A percentile compares a stretch with the other conserved stretches of the same genome.
These are phyloP conservation scores for Deilephila porcellus DNA, from an alignment of 2,888 invertebrate genomes.

Conservation along the genomic window DNA sequence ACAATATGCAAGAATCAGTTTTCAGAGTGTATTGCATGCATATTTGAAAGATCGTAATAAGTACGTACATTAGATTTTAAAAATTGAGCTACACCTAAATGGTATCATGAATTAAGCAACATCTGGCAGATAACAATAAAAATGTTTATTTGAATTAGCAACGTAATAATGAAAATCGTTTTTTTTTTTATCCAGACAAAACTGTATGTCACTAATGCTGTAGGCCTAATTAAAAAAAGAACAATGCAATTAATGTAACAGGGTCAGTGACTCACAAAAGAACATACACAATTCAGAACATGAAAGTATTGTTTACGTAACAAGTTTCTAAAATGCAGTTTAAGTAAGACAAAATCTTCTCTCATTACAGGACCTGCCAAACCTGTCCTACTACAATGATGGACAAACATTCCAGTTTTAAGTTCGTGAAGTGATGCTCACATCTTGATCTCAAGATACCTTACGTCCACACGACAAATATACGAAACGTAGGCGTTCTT, in stretches of 20 bases:
- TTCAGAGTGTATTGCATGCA: no score
- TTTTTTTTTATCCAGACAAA: no score
- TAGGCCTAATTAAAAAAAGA: no score
- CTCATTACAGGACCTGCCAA: slow-evolving; percentile 62
- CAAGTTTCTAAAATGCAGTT: neutral
- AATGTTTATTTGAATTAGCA: no score
- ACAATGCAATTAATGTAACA: neutral
- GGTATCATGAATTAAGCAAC: no score
- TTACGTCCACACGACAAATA: slow-evolving; percentile 75
- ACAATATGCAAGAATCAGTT: no score
- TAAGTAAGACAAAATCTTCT: neutral
- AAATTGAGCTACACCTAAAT: no score
- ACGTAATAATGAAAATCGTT: no score
- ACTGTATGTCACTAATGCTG: no score
- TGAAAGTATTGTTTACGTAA: neutral
- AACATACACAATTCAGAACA: neutral
- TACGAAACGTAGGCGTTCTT: slow-evolving; percentile 48
- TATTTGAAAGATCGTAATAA: no score
- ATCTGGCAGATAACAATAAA: no score
- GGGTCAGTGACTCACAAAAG: neutral
- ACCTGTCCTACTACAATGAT: slow-evolving; percentile 65
- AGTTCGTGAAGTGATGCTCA: slow-evolving; percentile 63
- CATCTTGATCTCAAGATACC: slow-evolving; percentile 60
- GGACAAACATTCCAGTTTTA: slow-evolving; percentile 43
- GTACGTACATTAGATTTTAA: no score